Evolutionary conservation across 2,797 vertebrate genomes (phyloP), one percentile per base, ranked within the genome.

Genomic region (Eremophila alpestris): DNA sequence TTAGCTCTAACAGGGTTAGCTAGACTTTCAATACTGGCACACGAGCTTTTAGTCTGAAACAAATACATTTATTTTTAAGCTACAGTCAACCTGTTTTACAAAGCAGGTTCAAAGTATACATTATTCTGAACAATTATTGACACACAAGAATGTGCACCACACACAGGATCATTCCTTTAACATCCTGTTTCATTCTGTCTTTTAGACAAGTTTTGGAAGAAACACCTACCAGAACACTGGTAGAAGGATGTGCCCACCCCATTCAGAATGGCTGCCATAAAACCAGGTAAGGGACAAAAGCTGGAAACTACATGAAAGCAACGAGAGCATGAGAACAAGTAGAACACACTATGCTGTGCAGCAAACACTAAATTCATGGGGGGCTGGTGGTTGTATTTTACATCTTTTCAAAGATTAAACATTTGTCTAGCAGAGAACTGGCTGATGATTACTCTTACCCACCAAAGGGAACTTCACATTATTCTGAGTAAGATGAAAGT

Each of bases 321-420:
- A 65, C 3, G 56, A 82, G 36, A 80, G 22, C 51, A 32, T 2
- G 6, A 30, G 49, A 80, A 71, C 26, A 78, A 77, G 18, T 5
- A 45, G 16, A 68, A 67, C 52, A 41, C 29, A 30, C 22, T 32
- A n/a, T 5, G 16, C 8, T 58, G 20, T 32, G 21, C n/a, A 41
- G 21, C 23, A 84, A 87, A 55, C 10, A 48, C 0, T 3, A 45
- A 62, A 40, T 22, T 55, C 1, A 1, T 5, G 5, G 19, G 1
- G 1, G 0, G 14, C 7, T 14, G 13, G 3, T 4, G 4, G 20
- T 49, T 30, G 2, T 11, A 17, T 48, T 58, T 58, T 14, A 26
- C 22, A 34, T 56, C 10, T 74, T 91, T 59, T 27, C 27, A 36
- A 69, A 68, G 16, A 83, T 24, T 36, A 45, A 74, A 75, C 15